Conservation (phyloP, 2,888 invertebrate species). For the Mesorhabditis belari region DNA sequence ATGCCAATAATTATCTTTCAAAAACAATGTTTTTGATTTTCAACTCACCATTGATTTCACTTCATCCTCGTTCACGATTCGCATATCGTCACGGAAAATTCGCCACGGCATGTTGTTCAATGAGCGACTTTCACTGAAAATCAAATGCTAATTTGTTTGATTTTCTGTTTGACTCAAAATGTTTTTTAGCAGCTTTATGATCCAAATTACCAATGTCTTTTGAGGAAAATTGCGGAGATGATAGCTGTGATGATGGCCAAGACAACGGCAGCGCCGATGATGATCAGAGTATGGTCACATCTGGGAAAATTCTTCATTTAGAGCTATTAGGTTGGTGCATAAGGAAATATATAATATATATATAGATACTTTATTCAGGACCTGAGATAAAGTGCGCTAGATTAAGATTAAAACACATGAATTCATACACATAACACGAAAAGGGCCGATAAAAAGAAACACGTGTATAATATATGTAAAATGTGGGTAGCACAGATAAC, state of each 20-base stretch:
- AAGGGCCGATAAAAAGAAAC: too few species aligned
- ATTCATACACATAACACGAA: too few species aligned
- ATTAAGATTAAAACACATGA: too few species aligned
- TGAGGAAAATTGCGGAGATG: slow-evolving; percentile 7
- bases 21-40: background rate
- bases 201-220: slow-evolving; percentile 9
- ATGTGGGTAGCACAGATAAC: too few species aligned
- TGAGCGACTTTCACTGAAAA: slow-evolving; percentile 19
- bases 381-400: too few species aligned
- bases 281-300: slow-evolving; percentile 29
- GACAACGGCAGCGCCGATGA: slow-evolving; percentile 7
- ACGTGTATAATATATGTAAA: too few species aligned
- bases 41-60: slow-evolving; percentile 28
- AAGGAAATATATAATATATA: too few species aligned
- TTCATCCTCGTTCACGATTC: slow-evolving; percentile 29
- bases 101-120: slow-evolving; percentile 34
- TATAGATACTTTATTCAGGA: too few species aligned
- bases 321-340: too few species aligned
- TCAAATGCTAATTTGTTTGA: too few species aligned
- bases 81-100: slow-evolving; percentile 23
- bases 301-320: background rate
- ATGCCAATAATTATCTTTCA: background rate
- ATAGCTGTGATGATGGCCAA: slow-evolving; percentile 5
- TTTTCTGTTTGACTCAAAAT: too few species aligned
- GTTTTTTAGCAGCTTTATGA: slow-evolving; percentile 2